A percentile compares a stretch with the other conserved stretches of the same genome.
phyloP scores from a whole-genome alignment of 1,140 invertebrate species.

The Polypedilum pembai region DNA sequence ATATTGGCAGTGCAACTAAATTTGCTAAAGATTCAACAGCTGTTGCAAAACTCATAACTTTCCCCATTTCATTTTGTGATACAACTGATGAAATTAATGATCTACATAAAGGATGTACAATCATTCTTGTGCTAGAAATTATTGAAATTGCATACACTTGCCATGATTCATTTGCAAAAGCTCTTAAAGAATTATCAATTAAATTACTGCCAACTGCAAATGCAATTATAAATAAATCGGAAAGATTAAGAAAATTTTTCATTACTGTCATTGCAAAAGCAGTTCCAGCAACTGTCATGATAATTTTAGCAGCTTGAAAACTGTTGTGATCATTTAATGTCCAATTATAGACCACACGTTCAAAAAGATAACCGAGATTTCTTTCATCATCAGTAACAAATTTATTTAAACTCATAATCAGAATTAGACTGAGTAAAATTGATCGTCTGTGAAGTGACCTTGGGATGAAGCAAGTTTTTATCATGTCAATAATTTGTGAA shows the following conservation, averaged over 20 bases:
- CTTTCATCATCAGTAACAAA: slow-evolving; percentile 49
- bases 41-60: slow-evolving; percentile 53
- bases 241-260: slow-evolving; percentile 39
- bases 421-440: slow-evolving; percentile 49
- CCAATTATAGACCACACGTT: slow-evolving; percentile 59
- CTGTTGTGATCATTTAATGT: slow-evolving; percentile 52
- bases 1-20: slow-evolving; percentile 51
- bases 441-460: slow-evolving; percentile 51
- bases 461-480: slow-evolving; percentile 51
- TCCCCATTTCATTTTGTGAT: slow-evolving; percentile 49
- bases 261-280: slow-evolving; percentile 47
- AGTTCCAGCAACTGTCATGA: slow-evolving; percentile 47
- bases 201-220: slow-evolving; percentile 43
- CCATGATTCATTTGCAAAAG: slow-evolving; percentile 51
- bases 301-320: slow-evolving; percentile 46
- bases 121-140: slow-evolving; percentile 48
- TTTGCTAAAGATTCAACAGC: slow-evolving; percentile 54
- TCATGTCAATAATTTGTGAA: slow-evolving; percentile 51
- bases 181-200: slow-evolving; percentile 44
- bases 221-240: slow-evolving; percentile 37
- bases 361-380: slow-evolving; percentile 54
- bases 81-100: slow-evolving; percentile 59
- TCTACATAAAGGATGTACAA: slow-evolving; percentile 54
- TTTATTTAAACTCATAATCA: slow-evolving; percentile 50
- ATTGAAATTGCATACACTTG: slow-evolving; percentile 54